Evolutionary conservation across 2,113 vertebrate species (phyloP).

Genomic region (Epinephelus moara): DNA sequence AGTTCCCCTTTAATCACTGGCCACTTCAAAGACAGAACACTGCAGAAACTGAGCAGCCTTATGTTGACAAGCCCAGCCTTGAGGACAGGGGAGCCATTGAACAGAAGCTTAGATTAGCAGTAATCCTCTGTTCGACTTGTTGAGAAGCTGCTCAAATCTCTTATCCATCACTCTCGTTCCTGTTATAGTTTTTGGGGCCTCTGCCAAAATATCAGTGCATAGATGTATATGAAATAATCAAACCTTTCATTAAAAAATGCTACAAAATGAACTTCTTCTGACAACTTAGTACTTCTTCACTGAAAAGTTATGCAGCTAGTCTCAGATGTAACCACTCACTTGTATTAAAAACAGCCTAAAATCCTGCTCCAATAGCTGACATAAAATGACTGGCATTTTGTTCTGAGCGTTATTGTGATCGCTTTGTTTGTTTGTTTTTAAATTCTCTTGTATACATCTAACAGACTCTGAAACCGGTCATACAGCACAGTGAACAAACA

Average conservation of each 20-base stretch:
- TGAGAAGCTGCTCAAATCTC: slow-evolving; percentile 70
- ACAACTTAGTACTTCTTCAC: neutral
- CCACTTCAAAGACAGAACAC: slow-evolving; percentile 58
- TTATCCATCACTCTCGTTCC: slow-evolving; percentile 56
- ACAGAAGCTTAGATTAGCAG: slow-evolving; percentile 77
- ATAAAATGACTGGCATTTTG: slow-evolving; percentile 20
- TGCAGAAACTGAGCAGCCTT: slow-evolving; percentile 55
- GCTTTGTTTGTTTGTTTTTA: slow-evolving; percentile 55
- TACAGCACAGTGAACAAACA: slow-evolving; percentile 76
- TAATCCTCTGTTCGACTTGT: slow-evolving; percentile 72
- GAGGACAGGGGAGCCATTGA: slow-evolving; percentile 73
- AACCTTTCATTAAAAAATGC: neutral
- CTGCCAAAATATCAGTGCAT: slow-evolving; percentile 16
- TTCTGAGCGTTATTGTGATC: slow-evolving; percentile 40
- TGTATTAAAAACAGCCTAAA: slow-evolving; percentile 34
- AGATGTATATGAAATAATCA: neutral
- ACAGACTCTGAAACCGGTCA: slow-evolving; percentile 48
- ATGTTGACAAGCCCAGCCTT: slow-evolving; percentile 60
- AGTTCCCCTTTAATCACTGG: slow-evolving; percentile 39
- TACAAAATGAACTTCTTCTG: neutral
- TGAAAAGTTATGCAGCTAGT: slow-evolving; percentile 15
- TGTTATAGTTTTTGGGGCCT: slow-evolving; percentile 32
- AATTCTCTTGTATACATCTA: slow-evolving; percentile 52
- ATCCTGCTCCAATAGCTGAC: slow-evolving; percentile 33
- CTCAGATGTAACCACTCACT: slow-evolving; percentile 16